Base-by-base conservation (phyloP, 2,797 vertebrate species). In the Pseudochirops corinnae region DNA sequence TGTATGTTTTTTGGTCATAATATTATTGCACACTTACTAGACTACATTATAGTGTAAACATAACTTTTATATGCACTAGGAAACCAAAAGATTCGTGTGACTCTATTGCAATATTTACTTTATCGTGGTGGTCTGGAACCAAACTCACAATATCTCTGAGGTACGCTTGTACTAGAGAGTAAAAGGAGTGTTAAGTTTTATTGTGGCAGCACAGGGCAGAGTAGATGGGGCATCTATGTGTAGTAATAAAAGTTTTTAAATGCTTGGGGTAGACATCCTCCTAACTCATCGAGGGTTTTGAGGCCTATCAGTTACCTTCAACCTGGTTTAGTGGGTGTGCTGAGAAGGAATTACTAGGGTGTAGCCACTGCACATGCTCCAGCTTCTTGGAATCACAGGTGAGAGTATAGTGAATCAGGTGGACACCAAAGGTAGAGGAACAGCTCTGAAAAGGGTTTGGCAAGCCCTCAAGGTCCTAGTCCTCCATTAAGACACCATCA, bases 401-500 rank as follows among this genome's bases (percentile, higher is more conserved):
- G 33, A 39, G 33, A 74, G 62, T 0, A 21, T 33, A 16, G 18
- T 39, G n/a, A 74, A 18, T 18, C 33, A 74, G n/a, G 16, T 74
- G 62, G n/a, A 39, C n/a, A 39, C n/a, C 62, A 39, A 74, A 39
- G 67, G 16, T 24, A n/a, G 6, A 39, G 7, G 18, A 74, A 33
- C 16, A 39, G 16, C 16, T 11, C 16, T 39, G 16, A 39, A 18
- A 39, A 39, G 33, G 67, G n/a, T 16, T 21, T 2, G 5, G 33
- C 33, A n/a, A 74, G n/a, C 14, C 6, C 1, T 39, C 33, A 39
- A 39, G 33, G 62, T 74, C 16, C 33, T 74, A 74, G 5, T 39
- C n/a, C 16, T 18, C 33, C 5, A 67, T n/a, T 67, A n/a, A 67
- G 0, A n/a, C 4, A 5, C 14, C 14, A n/a, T 21, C 2, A 1